phyloP scores from a whole-genome alignment of 1,140 invertebrate genomes.

The Pseudomyrmex flavicornis region DNA sequence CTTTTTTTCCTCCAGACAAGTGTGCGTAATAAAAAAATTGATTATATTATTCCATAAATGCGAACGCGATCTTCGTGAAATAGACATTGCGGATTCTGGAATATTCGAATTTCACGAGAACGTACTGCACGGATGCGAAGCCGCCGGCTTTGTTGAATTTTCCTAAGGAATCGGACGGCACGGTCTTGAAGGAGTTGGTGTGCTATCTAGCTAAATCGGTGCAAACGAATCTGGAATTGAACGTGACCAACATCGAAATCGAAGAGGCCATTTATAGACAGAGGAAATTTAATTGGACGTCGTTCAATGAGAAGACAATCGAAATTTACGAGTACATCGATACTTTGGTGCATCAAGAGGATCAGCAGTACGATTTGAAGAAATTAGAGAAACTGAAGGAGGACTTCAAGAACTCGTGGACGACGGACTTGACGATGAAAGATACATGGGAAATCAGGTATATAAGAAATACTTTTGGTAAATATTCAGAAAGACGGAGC shows the following conservation, averaged over 20 bases:
- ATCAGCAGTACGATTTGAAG: constrained; percentile 47
- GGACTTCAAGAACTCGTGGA: constrained; percentile 75
- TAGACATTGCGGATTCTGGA: constrained; percentile 79
- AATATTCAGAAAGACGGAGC: too few species aligned
- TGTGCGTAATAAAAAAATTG: too few species aligned
- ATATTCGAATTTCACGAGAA: constrained; percentile 77
- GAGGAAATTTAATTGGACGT: constrained; percentile 78
- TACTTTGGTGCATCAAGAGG: constrained; percentile 71
- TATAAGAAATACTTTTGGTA: constrained; percentile 39
- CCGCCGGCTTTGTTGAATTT: constrained; percentile 76
- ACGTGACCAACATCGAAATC: constrained; percentile 67
- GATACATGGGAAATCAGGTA: constrained; percentile 79
- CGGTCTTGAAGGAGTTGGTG: constrained; percentile 75
- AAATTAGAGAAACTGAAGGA: constrained; percentile 65
- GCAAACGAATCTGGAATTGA: constrained; percentile 74
- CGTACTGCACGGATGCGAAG: constrained; percentile 73
- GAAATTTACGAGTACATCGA: constrained; percentile 79
- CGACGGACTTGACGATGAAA: constrained; percentile 53
- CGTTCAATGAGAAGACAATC: constrained; percentile 78
- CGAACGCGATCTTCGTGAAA: constrained; percentile 2
- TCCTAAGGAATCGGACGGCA: constrained; percentile 75
- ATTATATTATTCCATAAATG: too few species aligned
- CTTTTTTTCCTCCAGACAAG: too few species aligned
- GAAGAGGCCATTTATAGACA: constrained; percentile 11
- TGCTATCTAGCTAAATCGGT: constrained; percentile 75